Evolutionary conservation across 2,797 vertebrate species (phyloP).

Genomic region (Eospalax fontanierii): DNA sequence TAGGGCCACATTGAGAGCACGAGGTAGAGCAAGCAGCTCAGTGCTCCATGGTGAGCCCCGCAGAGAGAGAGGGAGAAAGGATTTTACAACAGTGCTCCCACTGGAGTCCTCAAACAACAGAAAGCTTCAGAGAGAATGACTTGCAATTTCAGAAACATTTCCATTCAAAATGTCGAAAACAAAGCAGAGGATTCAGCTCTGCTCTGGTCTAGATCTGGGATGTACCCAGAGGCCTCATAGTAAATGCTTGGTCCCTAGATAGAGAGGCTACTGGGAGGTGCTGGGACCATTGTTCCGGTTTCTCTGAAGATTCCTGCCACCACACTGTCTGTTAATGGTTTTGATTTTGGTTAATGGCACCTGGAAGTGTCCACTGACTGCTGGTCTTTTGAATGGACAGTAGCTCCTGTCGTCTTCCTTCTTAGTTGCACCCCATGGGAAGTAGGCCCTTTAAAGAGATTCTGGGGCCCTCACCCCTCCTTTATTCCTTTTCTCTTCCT

Average conservation of each 20-base stretch:
- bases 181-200: not conserved
- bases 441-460: too few relatives aligned
- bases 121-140: not conserved
- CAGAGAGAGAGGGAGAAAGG: accelerated
- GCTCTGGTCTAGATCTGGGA: too few relatives aligned
- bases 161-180: not conserved
- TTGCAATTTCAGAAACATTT: not conserved
- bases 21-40: accelerated
- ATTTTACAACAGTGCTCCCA: accelerated
- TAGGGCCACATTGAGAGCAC: accelerated
- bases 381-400: too few relatives aligned
- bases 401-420: too few relatives aligned
- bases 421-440: not conserved
- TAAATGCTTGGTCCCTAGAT: not conserved
- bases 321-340: too few relatives aligned
- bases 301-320: too few relatives aligned
- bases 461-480: too few relatives aligned
- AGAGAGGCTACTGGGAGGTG: not conserved
- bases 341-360: too few relatives aligned
- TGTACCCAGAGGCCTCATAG: too few relatives aligned
- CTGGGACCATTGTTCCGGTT: too few relatives aligned
- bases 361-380: too few relatives aligned
- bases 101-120: not conserved
- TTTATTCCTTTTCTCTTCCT: not conserved
- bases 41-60: accelerated